A percentile compares a stretch with the other conserved stretches of the same genome.
phyloP scores from a whole-genome alignment of 2,113 vertebrate genomes.

The Tetrax tetrax region DNA sequence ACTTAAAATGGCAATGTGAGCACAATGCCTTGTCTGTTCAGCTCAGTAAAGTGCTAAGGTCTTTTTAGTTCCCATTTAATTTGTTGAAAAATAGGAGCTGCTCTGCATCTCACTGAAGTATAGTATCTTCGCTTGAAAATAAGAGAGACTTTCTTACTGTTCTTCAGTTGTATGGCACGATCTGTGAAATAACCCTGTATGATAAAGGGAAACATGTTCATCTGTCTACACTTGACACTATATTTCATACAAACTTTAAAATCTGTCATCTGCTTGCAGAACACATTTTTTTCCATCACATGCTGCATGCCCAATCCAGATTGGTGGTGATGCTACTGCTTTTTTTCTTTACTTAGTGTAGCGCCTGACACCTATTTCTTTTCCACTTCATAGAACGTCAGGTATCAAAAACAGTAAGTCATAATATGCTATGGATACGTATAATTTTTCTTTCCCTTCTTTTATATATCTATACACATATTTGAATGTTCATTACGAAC shows the following conservation, averaged over 20 bases:
- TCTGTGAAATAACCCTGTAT: neutral
- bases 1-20: neutral
- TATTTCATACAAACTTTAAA: neutral
- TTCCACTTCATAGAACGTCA: neutral
- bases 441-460: neutral
- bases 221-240: neutral
- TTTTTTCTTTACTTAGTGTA: neutral
- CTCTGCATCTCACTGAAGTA: neutral
- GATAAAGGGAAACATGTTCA: neutral
- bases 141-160: neutral
- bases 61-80: neutral
- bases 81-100: neutral
- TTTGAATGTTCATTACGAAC: neutral
- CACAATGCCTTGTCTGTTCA: neutral
- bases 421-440: neutral
- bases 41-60: neutral
- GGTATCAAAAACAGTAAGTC: neutral
- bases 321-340: neutral
- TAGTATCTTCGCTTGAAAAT: neutral
- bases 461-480: neutral
- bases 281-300: neutral
- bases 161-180: neutral
- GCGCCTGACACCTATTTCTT: neutral
- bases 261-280: neutral
- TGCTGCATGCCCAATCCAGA: neutral